Conservation (phyloP, 2,113 vertebrate species). For the Oryctolagus cuniculus region mOryCun1.1 NC_091436.1:99399001-99399500, state of each 20-base stretch:
- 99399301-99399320: constrained; percentile 90
- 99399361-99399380: constrained; percentile 97
- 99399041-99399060: constrained; percentile 39
- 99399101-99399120: neutral
- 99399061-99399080: constrained; percentile 50
- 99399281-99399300: constrained; percentile 97
- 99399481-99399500: neutral
- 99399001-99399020: constrained; percentile 39
- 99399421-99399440: constrained; percentile 82
- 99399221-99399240: constrained; percentile 97
- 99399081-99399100: constrained; percentile 4
- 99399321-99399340: constrained; percentile 94
- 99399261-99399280: constrained; percentile 99
- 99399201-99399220: constrained; percentile 93
- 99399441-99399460: constrained; percentile 49
- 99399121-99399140: constrained; percentile 59
- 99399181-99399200: constrained; percentile 90
- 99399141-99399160: neutral
- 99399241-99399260: constrained; percentile 96
- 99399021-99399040: constrained; percentile 21
- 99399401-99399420: constrained; percentile 97
- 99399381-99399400: constrained; percentile 97
- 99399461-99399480: neutral
- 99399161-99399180: neutral
- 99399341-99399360: constrained; percentile 95